Evolutionary conservation across 2,113 vertebrate genomes (phyloP).

Genomic region (Scomber scombrus): DNA sequence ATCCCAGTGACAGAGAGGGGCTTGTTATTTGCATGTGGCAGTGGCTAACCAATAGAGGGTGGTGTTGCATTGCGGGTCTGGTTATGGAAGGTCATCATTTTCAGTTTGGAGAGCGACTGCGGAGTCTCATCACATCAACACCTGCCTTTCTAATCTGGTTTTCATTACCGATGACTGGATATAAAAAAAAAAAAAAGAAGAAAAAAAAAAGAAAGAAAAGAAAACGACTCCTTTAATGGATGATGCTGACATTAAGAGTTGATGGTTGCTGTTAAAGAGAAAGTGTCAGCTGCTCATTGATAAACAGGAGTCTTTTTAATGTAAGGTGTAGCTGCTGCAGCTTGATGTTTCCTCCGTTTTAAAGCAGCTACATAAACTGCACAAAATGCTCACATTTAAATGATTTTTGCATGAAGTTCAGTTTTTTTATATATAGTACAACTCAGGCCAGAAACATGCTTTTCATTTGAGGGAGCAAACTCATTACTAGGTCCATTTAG

Average conservation of each 20-base stretch:
- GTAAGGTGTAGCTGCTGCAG: not conserved
- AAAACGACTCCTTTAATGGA: slow-evolving; percentile 36
- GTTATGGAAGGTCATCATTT: slow-evolving; percentile 24
- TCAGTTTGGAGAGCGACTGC: not conserved
- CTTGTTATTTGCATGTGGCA: slow-evolving; percentile 63
- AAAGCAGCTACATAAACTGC: not conserved
- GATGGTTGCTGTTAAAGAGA: slow-evolving; percentile 42
- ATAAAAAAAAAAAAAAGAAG: too few relatives aligned
- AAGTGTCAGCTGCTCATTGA: slow-evolving; percentile 22
- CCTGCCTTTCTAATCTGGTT: slow-evolving; percentile 41
- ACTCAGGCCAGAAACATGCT: not conserved
- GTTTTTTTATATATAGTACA: too few relatives aligned
- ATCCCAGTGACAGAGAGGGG: not conserved
- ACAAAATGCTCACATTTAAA: not conserved
- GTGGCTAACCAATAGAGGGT: slow-evolving; percentile 82
- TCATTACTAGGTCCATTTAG: not conserved
- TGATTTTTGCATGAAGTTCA: too few relatives aligned
- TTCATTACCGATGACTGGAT: slow-evolving; percentile 39
- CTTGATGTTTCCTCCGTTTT: not conserved
- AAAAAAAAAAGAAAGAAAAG: not conserved
- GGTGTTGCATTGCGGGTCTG: slow-evolving; percentile 82
- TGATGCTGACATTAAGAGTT: slow-evolving; percentile 40
- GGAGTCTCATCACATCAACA: slow-evolving; percentile 40
- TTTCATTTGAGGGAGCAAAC: not conserved
- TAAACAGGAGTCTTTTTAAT: not conserved